These are phyloP conservation scores for Lampris incognitus DNA, from an alignment of 2,113 vertebrate species.

Conservation along the genomic window DNA sequence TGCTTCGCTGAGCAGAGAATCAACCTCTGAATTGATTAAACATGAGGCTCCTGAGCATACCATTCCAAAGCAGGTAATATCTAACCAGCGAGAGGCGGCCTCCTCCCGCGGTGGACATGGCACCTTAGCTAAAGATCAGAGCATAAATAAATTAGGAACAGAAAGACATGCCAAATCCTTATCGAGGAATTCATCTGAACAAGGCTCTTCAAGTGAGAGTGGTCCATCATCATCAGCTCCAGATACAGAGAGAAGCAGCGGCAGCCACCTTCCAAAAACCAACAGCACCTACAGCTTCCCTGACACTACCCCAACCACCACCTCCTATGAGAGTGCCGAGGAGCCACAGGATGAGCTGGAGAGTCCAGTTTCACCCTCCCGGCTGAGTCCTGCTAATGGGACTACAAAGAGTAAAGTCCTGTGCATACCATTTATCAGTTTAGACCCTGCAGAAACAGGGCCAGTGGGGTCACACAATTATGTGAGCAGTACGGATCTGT, in stretches of 20 bases:
- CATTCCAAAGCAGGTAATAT: neutral
- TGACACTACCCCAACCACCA: constrained; percentile 73
- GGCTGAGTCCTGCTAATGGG: constrained; percentile 12
- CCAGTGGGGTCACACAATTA: constrained; percentile 65
- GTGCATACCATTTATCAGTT: constrained; percentile 40
- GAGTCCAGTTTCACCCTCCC: constrained; percentile 30
- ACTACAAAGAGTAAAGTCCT: constrained; percentile 19
- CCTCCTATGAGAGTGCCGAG: constrained; percentile 78
- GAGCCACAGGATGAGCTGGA: constrained; percentile 73
- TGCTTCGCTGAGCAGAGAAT: constrained; percentile 55
- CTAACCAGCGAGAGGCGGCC: constrained; percentile 7
- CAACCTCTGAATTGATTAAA: constrained; percentile 46
- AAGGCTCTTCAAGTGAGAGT: constrained; percentile 65
- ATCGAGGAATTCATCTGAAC: constrained; percentile 62
- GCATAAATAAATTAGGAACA: constrained; percentile 1
- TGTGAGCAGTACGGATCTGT: constrained; percentile 74
- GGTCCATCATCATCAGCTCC: constrained; percentile 58
- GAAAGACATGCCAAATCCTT: constrained; percentile 23
- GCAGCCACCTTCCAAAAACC: constrained; percentile 69
- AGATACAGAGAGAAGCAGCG: constrained; percentile 71
- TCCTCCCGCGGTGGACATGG: neutral
- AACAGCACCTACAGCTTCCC: constrained; percentile 77
- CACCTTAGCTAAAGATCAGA: constrained; percentile 18
- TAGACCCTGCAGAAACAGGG: constrained; percentile 36
- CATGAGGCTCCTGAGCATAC: constrained; percentile 32